Base-by-base conservation (phyloP, 2,888 invertebrate species). In the Choreutis nemorana region DNA sequence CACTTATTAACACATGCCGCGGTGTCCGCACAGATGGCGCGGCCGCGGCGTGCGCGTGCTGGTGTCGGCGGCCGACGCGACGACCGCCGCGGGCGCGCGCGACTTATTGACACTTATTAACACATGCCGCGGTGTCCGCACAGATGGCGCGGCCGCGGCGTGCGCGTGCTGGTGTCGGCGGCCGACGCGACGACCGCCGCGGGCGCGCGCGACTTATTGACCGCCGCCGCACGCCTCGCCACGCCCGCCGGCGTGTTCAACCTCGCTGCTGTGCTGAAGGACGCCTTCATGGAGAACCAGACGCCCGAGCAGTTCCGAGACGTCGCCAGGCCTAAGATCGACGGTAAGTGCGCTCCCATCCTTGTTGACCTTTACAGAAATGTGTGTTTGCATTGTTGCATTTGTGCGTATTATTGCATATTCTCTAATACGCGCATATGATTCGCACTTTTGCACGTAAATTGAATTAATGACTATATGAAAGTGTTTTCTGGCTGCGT, bases 231-330 rank as follows among this genome's bases (percentile, higher is more conserved):
- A n/a, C 68, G 73, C 45, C 53, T 87, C 32, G 90, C 87, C 5
- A 81, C 88, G 25, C 83, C 94, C 33, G 94, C 92, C 36, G 94
- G 89, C 42, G 87, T 98, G 34, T 97, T 97, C 80, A 96, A 98
- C 72, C 82, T 98, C 46, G 98, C 98, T 13, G 96, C 90, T 55
- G 97, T 96, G 33, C 77, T 97, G 35, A 81, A 87, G 15, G 97
- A 97, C 67, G 91, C 89, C 4, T 81, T 94, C 49, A 82, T 97
- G 48, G 93, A 94, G 66, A 91, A 95, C 63, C 91, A 90, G 67
- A 86, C 87, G 0, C 85, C 85, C 32, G 86, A 84, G 26, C 88
- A 90, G 61, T 97, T 91, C 71, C 84, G 86, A 45, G 83, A 86
- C 7, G 94, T 94, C 2, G 86, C 88, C 41, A 80, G 81, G 42